Base-by-base conservation (phyloP, 2,113 vertebrate genomes). In the Scortum barcoo region DNA sequence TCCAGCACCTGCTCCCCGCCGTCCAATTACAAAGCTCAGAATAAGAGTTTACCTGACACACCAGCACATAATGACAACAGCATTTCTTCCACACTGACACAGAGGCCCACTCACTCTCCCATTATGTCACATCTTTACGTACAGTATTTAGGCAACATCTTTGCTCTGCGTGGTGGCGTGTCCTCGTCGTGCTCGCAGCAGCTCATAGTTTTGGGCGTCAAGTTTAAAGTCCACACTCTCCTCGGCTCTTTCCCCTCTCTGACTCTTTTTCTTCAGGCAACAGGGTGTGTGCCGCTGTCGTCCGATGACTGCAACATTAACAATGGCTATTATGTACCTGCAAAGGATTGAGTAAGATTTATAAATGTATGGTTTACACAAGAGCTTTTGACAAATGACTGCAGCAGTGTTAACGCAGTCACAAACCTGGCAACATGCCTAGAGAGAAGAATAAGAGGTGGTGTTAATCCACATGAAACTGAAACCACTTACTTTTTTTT, bases 1-100 rank as follows among this genome's bases (percentile, higher is more conserved):
- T 62, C 60, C 60, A 30, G 58, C 91, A 93, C 86, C 90, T 93
- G 92, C 92, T 93, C 72, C 88, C 84, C 75, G 17, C 85, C 65
- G 53, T 44, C 81, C 72, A 40, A 85, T 86, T 67, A 83, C 69
- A 88, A 79, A 74, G 60, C 70, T 62, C 69, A 30, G 62, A 78
- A 60, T 40, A 38, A 76, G 65, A 78, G 67, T 60, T 81, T 22
- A 83, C 78, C 80, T 83, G 81, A 73, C 73, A 81, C 77, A 86
- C 77, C 60, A 40, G 60, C 69, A 53, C 36, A 8, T 60, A 42
- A 60, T 53, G 75, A 72, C 67, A 81, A 20, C 10, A 72, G 17
- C 56, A 19, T 48, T 24, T 22, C 58, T 33, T 62, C 36, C 28
- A 70, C 50, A 76, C 33, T 54, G 26, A 36, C 30, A 30, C 36